Evolutionary conservation across 1,140 invertebrate genomes (phyloP).

Genomic region (Drosophila rufa): DNA sequence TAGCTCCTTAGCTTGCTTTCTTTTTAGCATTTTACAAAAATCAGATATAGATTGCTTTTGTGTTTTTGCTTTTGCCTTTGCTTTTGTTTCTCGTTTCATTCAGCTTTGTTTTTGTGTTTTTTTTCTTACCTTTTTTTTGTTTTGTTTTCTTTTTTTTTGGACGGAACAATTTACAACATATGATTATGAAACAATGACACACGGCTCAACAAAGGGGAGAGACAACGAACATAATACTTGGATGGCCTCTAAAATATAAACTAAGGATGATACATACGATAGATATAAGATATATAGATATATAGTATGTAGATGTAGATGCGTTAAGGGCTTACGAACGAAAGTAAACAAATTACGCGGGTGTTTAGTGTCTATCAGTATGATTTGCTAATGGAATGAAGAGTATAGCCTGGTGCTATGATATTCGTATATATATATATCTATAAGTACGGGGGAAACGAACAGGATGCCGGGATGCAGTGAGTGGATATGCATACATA

Average conservation of each 20-base stretch:
- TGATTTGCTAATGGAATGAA: conserved; percentile 79
- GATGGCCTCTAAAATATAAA: conserved; percentile 52
- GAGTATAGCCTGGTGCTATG: conserved; percentile 38
- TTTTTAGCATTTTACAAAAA: conserved; percentile 35
- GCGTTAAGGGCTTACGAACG: conserved; percentile 18
- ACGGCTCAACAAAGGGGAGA: conserved; percentile 48
- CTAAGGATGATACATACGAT: conserved; percentile 24
- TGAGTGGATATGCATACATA: conserved; percentile 22
- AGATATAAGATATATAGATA: conserved; percentile 3
- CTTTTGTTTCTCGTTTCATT: conserved; percentile 34
- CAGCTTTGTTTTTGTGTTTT: conserved; percentile 22
- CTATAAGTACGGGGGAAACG: conserved; percentile 15
- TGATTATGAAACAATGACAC: conserved; percentile 79
- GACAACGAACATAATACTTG: conserved; percentile 61
- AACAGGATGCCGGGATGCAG: conserved; percentile 34
- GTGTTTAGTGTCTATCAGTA: conserved; percentile 20
- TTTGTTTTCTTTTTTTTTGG: conserved; percentile 65
- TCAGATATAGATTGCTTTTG: conserved; percentile 47
- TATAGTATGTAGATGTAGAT: conserved; percentile 3
- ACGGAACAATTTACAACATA: conserved; percentile 84
- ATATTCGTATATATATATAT: conserved; percentile 29
- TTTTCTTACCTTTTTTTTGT: conserved; percentile 29
- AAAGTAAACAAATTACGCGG: conserved; percentile 16
- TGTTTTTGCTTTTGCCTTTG: conserved; percentile 39
- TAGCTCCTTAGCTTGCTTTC: conserved; percentile 2